phyloP scores from a whole-genome alignment of 92 coral and sea anemone species.

The Hydrozoanthus gracilis region DNA sequence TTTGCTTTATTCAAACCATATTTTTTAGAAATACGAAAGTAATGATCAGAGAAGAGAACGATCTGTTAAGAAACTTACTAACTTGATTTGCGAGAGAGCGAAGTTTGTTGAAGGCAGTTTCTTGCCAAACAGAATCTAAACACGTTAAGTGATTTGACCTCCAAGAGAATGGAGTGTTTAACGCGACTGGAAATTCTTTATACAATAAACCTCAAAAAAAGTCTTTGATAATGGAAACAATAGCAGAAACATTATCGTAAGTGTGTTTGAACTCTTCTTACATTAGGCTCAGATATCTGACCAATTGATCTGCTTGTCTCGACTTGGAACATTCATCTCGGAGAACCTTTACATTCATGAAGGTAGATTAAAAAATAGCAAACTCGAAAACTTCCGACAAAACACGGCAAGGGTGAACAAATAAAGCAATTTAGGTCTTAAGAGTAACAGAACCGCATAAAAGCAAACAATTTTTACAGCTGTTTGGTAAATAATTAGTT shows the following conservation, averaged over 20 bases:
- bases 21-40: too few species aligned
- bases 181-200: too few species aligned
- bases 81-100: too few species aligned
- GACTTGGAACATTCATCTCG: neutral
- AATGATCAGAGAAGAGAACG: too few species aligned
- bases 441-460: neutral
- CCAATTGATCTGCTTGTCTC: neutral
- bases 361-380: neutral
- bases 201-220: too few species aligned
- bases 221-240: neutral
- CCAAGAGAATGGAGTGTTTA: too few species aligned
- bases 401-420: neutral
- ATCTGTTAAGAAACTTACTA: too few species aligned
- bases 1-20: too few species aligned
- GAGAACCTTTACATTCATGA: neutral
- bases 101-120: too few species aligned
- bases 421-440: neutral
- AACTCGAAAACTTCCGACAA: constrained; percentile 4
- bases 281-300: neutral
- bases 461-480: constrained; percentile 18
- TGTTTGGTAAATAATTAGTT: constrained; percentile 32
- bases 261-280: neutral
- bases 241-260: neutral
- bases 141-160: too few species aligned
- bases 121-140: too few species aligned